phyloP scores from a whole-genome alignment of 2,888 invertebrate species.

The Helleia helle region DNA sequence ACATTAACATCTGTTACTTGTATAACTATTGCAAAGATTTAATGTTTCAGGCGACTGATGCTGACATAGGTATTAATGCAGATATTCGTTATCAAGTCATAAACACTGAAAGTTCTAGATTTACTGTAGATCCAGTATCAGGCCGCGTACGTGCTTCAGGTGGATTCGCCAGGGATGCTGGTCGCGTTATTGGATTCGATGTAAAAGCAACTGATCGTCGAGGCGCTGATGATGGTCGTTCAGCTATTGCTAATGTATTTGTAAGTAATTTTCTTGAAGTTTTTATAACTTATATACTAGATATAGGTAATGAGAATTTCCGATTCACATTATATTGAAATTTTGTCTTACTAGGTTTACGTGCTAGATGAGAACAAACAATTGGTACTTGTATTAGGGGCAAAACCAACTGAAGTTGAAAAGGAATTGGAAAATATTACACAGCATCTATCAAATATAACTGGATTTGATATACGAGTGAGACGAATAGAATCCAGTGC shows the following conservation, averaged over 20 bases:
- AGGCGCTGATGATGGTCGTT: conserved; percentile 87
- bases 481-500: conserved; percentile 84
- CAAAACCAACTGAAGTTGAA: conserved; percentile 84
- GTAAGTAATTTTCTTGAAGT: too few relatives aligned
- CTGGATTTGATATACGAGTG: conserved; percentile 85
- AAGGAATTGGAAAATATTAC: conserved; percentile 81
- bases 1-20: neutral
- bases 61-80: conserved; percentile 82
- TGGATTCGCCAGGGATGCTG: conserved; percentile 79
- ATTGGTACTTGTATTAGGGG: conserved; percentile 83
- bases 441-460: conserved; percentile 78
- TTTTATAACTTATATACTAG: too few relatives aligned
- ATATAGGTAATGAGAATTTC: too few relatives aligned
- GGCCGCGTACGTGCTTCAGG: conserved; percentile 84
- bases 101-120: conserved; percentile 82
- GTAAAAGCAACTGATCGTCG: conserved; percentile 89
- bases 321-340: too few relatives aligned
- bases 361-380: conserved; percentile 87
- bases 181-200: conserved; percentile 88
- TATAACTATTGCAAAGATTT: neutral
- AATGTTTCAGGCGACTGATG: conserved; percentile 77
- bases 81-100: conserved; percentile 87
- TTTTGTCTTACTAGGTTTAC: conserved; percentile 75
- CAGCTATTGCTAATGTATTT: conserved; percentile 89
- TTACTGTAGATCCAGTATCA: conserved; percentile 83